A percentile compares a stretch with the other conserved stretches of the same genome.
Evolutionary conservation across 2,888 invertebrate genomes (phyloP).

Genomic region (Mechanitis messenoides): DNA sequence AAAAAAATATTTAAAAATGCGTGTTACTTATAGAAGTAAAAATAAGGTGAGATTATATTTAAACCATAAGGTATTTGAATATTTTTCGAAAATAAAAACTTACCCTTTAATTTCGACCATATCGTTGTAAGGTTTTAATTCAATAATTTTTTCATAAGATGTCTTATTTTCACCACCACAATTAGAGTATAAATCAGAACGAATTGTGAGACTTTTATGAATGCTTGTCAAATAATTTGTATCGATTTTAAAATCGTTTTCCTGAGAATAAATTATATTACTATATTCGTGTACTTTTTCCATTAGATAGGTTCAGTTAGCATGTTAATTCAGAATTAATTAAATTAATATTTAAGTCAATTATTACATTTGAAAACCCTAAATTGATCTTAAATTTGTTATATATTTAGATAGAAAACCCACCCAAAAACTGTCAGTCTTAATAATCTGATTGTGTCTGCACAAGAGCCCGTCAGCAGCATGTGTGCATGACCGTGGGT

Average conservation of each 20-base stretch:
- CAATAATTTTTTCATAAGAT: constrained; percentile 8
- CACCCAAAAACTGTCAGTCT: constrained; percentile 21
- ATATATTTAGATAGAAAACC: not conserved
- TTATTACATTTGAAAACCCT: no score
- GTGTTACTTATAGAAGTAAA: no score
- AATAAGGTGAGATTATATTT: no score
- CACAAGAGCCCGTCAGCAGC: constrained; percentile 16
- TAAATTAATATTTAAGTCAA: no score
- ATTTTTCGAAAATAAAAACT: constrained; percentile 4
- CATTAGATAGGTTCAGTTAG: no score
- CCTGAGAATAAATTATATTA: constrained; percentile 14
- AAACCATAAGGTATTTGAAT: no score
- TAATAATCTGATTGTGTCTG: constrained; percentile 17
- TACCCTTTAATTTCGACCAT: constrained; percentile 24
- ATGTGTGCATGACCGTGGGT: constrained; percentile 26
- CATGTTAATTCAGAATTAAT: no score
- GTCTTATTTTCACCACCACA: constrained; percentile 19
- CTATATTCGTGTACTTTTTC: no score
- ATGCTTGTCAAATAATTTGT: constrained; percentile 29
- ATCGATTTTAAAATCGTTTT: constrained; percentile 19
- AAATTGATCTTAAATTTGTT: not conserved
- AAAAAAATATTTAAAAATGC: no score
- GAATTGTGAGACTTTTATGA: constrained; percentile 21
- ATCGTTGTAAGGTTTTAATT: constrained; percentile 20
- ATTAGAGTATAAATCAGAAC: constrained; percentile 22